A percentile compares a stretch with the other conserved stretches of the same genome.
Evolutionary conservation across 2,888 invertebrate genomes (phyloP).

Genomic region (Torymus aiolomorphi): DNA sequence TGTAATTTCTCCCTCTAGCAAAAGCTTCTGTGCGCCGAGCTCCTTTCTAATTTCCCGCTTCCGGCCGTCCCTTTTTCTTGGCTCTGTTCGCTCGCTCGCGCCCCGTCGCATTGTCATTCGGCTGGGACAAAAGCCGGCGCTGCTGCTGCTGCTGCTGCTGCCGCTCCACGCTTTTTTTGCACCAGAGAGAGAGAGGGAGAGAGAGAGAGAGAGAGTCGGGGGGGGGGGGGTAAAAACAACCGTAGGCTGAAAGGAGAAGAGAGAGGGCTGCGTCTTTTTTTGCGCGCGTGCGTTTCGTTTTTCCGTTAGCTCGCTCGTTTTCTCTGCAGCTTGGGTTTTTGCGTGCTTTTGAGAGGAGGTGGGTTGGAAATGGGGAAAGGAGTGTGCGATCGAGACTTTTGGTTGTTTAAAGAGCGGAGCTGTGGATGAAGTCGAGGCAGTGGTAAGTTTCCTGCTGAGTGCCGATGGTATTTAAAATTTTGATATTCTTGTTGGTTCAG

Average conservation of each 20-base stretch:
- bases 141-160: conserved; percentile 7
- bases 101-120: conserved; percentile 37
- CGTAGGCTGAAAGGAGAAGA: too few relatives aligned
- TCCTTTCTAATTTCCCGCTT: conserved; percentile 58
- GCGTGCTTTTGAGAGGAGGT: background rate
- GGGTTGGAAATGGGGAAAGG: too few relatives aligned
- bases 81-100: conserved; percentile 18
- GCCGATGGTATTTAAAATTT: too few relatives aligned
- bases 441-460: too few relatives aligned
- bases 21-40: background rate
- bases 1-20: conserved; percentile 6
- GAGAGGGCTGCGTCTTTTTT: background rate
- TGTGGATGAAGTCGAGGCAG: too few relatives aligned
- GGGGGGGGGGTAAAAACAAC: too few relatives aligned
- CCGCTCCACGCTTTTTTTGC: conserved; percentile 9
- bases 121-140: conserved; percentile 21
- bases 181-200: too few relatives aligned
- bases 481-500: too few relatives aligned
- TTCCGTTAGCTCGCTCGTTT: background rate
- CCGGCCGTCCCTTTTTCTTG: conserved; percentile 47
- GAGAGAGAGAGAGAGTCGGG: too few relatives aligned
- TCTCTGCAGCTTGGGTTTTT: background rate
- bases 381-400: too few relatives aligned
- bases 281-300: background rate
- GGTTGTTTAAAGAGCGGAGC: too few relatives aligned